phyloP scores from a whole-genome alignment of 2,113 vertebrate species.

The Melanerpes formicivorus region DNA sequence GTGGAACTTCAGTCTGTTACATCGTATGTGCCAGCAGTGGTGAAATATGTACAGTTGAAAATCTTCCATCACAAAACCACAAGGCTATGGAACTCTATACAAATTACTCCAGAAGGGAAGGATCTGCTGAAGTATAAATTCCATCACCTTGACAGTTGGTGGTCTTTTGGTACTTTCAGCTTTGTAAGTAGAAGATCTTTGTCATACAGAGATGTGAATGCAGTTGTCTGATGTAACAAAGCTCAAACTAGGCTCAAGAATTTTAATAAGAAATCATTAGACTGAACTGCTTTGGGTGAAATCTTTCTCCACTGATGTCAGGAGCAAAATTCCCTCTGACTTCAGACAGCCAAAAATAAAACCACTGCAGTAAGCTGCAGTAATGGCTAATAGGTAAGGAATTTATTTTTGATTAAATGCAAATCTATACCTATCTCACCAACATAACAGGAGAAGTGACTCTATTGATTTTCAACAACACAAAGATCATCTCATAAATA shows the following conservation, averaged over 20 bases:
- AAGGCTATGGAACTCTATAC: not conserved
- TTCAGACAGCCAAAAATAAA: not conserved
- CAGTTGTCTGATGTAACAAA: not conserved
- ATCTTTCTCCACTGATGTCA: not conserved
- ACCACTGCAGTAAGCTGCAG: not conserved
- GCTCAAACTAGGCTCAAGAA: not conserved
- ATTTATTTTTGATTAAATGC: conserved; percentile 37
- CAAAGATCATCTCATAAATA: not conserved
- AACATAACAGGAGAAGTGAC: not conserved
- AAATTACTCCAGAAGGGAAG: not conserved
- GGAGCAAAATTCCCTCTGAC: not conserved
- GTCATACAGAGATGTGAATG: not conserved
- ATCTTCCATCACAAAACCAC: not conserved
- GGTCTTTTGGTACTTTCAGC: not conserved
- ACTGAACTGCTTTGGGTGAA: not conserved
- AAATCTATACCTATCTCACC: conserved; percentile 14
- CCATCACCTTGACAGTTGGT: not conserved
- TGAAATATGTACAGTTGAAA: not conserved
- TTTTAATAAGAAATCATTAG: conserved; percentile 43
- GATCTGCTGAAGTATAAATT: not conserved
- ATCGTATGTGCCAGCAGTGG: not conserved
- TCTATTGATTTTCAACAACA: conserved; percentile 14
- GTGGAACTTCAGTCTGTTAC: not conserved
- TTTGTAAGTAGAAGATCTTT: not conserved
- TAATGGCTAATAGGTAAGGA: not conserved